Conservation (phyloP, 2,888 invertebrate genomes). For the Arenicola marina region DNA sequence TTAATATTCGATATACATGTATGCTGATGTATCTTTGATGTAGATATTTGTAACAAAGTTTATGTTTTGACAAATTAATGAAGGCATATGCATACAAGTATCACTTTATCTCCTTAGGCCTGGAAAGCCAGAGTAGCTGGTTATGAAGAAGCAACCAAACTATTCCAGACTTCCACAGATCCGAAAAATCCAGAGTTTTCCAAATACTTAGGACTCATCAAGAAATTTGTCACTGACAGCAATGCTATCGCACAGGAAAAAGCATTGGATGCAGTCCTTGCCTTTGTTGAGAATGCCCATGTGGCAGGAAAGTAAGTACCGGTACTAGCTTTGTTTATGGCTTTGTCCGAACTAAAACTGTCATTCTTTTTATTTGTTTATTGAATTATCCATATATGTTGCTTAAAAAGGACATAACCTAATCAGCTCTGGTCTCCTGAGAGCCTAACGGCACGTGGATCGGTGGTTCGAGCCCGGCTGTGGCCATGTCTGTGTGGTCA, state of each 20-base stretch:
- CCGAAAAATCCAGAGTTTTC: slow-evolving; percentile 93
- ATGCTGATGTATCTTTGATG: too few relatives aligned
- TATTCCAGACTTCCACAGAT: slow-evolving; percentile 79
- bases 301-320: slow-evolving; percentile 66
- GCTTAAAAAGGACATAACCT: not conserved
- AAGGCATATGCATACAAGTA: not conserved
- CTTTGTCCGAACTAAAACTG: too few relatives aligned
- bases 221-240: slow-evolving; percentile 91
- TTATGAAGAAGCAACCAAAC: slow-evolving; percentile 89
- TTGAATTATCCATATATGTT: not conserved
- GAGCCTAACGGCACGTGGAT: too few relatives aligned
- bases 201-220: slow-evolving; percentile 86
- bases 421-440: too few relatives aligned
- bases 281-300: slow-evolving; percentile 85
- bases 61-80: not conserved
- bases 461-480: too few relatives aligned
- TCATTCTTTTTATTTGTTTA: too few relatives aligned
- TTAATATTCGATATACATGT: too few relatives aligned
- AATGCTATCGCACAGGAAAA: slow-evolving; percentile 96
- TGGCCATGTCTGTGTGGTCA: too few relatives aligned
- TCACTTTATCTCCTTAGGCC: slow-evolving; percentile 62
- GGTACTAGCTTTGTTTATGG: too few relatives aligned
- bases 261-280: slow-evolving; percentile 87
- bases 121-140: slow-evolving; percentile 96
- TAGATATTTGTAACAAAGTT: not conserved